These are phyloP conservation scores for Tetragonula clypearis DNA, from an alignment of 1,140 invertebrate genomes.

Conservation along the genomic window DNA sequence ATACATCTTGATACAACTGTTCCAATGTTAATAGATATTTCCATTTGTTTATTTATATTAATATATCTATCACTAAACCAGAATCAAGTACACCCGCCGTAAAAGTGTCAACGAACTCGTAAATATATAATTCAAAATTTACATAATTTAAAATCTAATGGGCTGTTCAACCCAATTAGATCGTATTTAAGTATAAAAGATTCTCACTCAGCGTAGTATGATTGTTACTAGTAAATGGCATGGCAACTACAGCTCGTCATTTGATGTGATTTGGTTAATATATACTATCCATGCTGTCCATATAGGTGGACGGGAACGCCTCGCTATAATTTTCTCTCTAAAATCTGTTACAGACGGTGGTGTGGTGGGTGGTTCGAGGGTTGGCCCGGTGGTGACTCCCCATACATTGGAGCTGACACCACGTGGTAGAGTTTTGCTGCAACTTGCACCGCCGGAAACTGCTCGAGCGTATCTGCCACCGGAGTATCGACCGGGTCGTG, in stretches of 20 bases:
- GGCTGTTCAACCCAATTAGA: neutral
- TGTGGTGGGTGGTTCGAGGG: conserved; percentile 79
- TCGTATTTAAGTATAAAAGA: no score
- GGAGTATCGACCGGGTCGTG: conserved; percentile 82
- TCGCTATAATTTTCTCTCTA: conserved; percentile 13
- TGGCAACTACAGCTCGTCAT: no score
- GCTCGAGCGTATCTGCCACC: conserved; percentile 83
- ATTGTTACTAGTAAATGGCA: no score
- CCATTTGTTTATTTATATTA: no score
- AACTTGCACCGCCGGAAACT: conserved; percentile 80
- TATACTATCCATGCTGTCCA: neutral
- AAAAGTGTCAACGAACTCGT: no score
- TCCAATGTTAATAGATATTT: no score
- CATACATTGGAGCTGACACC: conserved; percentile 82
- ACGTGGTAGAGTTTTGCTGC: conserved; percentile 81
- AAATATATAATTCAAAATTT: no score
- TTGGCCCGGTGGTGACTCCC: conserved; percentile 82
- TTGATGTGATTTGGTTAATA: neutral
- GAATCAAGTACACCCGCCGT: no score
- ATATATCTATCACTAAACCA: no score
- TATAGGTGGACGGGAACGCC: neutral
- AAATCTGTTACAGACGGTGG: conserved; percentile 82
- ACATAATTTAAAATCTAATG: neutral
- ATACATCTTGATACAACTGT: no score
- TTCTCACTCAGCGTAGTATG: no score